Conservation (phyloP, 2,113 vertebrate species). For the Corapipo altera region DNA sequence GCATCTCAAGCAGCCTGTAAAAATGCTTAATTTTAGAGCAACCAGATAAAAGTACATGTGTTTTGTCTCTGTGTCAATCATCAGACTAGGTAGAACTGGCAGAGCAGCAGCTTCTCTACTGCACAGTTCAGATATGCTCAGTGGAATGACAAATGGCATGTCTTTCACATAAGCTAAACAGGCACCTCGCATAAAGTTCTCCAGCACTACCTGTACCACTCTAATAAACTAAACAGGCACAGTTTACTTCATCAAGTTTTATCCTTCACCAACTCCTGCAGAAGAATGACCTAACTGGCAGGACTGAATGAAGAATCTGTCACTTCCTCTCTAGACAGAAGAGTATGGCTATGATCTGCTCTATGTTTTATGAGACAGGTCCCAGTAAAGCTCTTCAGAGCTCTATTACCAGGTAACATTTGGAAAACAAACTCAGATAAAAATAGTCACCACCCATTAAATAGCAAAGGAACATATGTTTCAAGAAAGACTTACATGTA, state of each 20-base stretch:
- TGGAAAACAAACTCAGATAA: neutral
- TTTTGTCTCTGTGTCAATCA: neutral
- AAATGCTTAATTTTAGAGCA: neutral
- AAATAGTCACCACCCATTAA: neutral
- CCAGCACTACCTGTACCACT: neutral
- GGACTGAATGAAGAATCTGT: neutral
- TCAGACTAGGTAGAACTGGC: neutral
- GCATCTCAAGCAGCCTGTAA: neutral
- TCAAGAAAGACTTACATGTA: conserved; percentile 87
- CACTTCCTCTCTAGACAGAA: neutral
- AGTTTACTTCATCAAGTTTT: neutral
- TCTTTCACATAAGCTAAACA: neutral
- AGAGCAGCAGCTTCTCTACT: neutral
- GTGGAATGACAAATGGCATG: neutral
- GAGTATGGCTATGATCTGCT: neutral
- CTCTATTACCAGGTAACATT: neutral
- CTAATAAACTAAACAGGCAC: neutral
- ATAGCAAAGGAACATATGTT: neutral
- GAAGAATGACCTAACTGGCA: neutral
- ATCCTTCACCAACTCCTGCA: neutral
- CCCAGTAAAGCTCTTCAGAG: neutral
- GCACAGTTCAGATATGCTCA: neutral
- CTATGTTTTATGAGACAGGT: neutral
- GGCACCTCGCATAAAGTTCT: neutral
- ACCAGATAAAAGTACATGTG: neutral